Conservation (phyloP, 2,797 vertebrate genomes). For the Anguilla megastoma region DNA sequence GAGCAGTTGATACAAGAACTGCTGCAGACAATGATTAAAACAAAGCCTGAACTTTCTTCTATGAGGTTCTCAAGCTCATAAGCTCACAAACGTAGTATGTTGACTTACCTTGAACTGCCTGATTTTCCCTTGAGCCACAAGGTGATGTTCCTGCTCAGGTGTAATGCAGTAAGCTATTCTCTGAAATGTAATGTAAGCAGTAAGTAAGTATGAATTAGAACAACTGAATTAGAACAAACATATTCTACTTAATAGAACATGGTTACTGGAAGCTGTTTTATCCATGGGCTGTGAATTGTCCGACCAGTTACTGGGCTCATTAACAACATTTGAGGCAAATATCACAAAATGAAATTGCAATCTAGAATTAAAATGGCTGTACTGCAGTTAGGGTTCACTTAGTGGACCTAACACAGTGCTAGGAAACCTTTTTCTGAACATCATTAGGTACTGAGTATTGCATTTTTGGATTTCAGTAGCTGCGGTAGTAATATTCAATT, state of each 20-base stretch:
- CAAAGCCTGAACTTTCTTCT: neutral
- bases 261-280: neutral
- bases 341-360: neutral
- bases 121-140: constrained; percentile 86
- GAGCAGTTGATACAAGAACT: neutral
- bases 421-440: neutral
- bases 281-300: neutral
- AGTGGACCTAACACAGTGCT: neutral
- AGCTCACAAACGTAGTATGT: neutral
- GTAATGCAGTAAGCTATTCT: constrained; percentile 95
- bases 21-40: neutral
- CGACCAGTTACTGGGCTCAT: neutral
- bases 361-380: neutral
- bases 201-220: constrained; percentile 2
- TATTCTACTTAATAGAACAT: neutral
- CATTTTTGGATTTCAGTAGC: neutral
- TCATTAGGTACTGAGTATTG: neutral
- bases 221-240: neutral
- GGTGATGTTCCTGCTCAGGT: constrained; percentile 90
- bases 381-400: neutral
- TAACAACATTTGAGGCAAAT: neutral
- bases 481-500: neutral
- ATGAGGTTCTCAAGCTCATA: neutral
- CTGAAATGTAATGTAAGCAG: constrained; percentile 63
- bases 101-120: constrained; percentile 88